Evolutionary conservation across 2,797 vertebrate species (phyloP).

Genomic region (Sebastes nivosus): DNA sequence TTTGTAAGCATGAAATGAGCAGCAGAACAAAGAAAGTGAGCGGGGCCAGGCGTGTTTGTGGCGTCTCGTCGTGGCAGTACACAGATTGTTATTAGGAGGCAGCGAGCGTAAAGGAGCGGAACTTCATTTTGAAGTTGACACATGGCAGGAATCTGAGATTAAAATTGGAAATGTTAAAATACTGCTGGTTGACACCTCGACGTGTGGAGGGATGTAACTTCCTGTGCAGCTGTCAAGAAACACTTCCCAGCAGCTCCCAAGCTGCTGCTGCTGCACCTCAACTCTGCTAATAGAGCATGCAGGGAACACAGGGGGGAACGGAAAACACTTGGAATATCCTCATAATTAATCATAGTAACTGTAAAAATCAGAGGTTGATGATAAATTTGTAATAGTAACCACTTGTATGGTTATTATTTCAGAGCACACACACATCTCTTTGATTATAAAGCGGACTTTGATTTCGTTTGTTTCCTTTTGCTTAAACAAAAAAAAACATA

Average conservation of each 20-base stretch:
- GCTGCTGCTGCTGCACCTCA: constrained; percentile 63
- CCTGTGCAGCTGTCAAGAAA: constrained; percentile 83
- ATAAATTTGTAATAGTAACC: constrained; percentile 48
- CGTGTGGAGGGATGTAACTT: constrained; percentile 80
- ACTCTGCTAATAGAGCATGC: constrained; percentile 59
- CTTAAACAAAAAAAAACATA: constrained; percentile 2
- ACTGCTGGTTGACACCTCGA: constrained; percentile 80
- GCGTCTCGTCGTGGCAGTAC: constrained; percentile 41
- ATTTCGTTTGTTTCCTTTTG: constrained; percentile 44
- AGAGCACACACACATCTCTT: constrained; percentile 26
- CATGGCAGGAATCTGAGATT: constrained; percentile 75
- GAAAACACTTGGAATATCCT: constrained; percentile 58
- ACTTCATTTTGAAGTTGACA: constrained; percentile 75
- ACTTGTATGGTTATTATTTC: constrained; percentile 19
- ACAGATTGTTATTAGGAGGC: constrained; percentile 69
- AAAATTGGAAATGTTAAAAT: constrained; percentile 80
- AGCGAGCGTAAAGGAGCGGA: constrained; percentile 43
- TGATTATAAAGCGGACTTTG: constrained; percentile 37
- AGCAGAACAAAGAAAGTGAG: constrained; percentile 31
- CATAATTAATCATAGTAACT: constrained; percentile 56
- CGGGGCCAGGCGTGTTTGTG: constrained; percentile 8
- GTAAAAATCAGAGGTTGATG: constrained; percentile 44
- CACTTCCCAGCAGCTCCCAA: constrained; percentile 70
- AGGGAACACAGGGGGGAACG: constrained; percentile 21
- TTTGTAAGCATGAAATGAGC: not conserved